Evolutionary conservation across 2,888 invertebrate species (phyloP).

Genomic region (Eupithecia abbreviata): DNA sequence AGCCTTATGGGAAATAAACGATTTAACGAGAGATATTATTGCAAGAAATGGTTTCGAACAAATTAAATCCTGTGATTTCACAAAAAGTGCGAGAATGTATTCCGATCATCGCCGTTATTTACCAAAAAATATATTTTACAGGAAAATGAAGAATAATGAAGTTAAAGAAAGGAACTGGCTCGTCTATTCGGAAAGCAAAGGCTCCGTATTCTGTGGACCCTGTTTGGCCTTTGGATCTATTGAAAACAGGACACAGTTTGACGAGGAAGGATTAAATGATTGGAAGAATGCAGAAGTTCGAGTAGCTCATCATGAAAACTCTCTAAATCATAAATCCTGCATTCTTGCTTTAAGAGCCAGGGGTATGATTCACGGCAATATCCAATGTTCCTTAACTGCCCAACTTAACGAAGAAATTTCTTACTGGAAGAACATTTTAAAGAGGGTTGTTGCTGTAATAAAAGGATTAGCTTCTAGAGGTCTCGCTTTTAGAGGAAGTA

Average conservation of each 20-base stretch:
- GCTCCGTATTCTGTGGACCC: constrained; percentile 17
- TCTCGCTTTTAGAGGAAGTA: constrained; percentile 41
- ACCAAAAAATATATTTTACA: no score
- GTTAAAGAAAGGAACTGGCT: no score
- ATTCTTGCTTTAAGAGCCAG: constrained; percentile 8
- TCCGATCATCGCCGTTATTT: no score
- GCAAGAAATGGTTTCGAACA: no score
- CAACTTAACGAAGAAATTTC: constrained; percentile 39
- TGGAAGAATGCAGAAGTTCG: constrained; percentile 6
- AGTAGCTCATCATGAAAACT: constrained; percentile 18
- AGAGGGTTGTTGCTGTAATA: constrained; percentile 39
- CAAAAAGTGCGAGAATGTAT: no score
- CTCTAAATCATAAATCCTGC: constrained; percentile 8
- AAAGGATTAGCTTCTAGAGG: constrained; percentile 42
- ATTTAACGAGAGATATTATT: no score
- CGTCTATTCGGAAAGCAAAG: neutral
- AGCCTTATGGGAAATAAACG: no score
- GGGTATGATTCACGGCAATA: constrained; percentile 2
- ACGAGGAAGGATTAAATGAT: constrained; percentile 18
- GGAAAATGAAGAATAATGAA: no score
- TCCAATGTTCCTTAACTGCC: neutral
- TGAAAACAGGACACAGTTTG: constrained; percentile 16
- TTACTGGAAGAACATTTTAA: constrained; percentile 43
- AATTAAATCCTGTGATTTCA: no score
- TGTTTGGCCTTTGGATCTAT: constrained; percentile 15